A percentile compares a stretch with the other conserved stretches of the same genome.
phyloP scores from a whole-genome alignment of 2,888 invertebrate species.

The Myathropa florea region DNA sequence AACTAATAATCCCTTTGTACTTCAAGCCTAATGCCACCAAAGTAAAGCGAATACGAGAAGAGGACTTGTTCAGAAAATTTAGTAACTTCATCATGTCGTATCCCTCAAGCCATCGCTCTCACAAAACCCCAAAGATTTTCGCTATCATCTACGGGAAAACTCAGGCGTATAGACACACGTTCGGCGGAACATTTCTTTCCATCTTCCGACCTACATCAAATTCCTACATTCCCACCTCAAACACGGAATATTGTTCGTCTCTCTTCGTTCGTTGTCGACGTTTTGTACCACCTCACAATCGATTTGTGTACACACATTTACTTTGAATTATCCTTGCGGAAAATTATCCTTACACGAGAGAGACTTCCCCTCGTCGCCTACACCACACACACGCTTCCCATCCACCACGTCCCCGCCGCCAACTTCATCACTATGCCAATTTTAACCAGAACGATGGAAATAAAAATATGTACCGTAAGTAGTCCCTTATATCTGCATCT shows the following conservation, averaged over 20 bases:
- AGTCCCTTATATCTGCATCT: conserved; percentile 18
- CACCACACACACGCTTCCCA: neutral
- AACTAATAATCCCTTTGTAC: conserved; percentile 44
- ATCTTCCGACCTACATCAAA: conserved; percentile 45
- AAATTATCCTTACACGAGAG: conserved; percentile 62
- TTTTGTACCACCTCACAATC: conserved; percentile 39
- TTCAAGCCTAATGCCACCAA: conserved; percentile 1
- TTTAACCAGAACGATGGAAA: conserved; percentile 11
- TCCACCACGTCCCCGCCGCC: neutral
- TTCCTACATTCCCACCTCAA: conserved; percentile 38
- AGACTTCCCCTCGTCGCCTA: neutral
- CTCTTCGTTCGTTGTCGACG: conserved; percentile 7
- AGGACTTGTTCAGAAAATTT: conserved; percentile 15
- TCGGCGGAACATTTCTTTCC: neutral
- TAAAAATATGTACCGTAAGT: conserved; percentile 38
- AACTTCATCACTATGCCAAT: neutral
- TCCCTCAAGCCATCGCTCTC: conserved; percentile 18
- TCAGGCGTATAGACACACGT: neutral
- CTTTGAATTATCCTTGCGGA: conserved; percentile 64
- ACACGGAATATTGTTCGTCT: neutral
- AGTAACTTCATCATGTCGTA: conserved; percentile 36
- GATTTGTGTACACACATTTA: conserved; percentile 63
- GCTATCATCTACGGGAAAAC: conserved; percentile 4
- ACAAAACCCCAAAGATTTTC: neutral
- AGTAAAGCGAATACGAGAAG: neutral